Percentiles rank a stretch among this genome's conserved stretches.
Conservation (phyloP, 2,797 vertebrate species). For the Lycodopsis pacificus region DNA sequence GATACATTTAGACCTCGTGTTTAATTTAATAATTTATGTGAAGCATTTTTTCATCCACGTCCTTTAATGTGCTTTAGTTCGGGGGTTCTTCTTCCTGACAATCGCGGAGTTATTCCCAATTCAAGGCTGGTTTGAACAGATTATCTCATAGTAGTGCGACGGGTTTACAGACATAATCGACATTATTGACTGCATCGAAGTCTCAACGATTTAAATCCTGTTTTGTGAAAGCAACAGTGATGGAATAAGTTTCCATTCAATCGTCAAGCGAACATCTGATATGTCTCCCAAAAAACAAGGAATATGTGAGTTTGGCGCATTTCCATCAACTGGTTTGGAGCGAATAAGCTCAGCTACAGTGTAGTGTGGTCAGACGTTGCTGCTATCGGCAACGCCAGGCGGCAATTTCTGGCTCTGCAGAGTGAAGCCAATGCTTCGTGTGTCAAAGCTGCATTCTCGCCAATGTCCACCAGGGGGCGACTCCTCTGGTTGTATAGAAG, state of each 20-base stretch:
- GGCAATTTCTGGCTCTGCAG: no score
- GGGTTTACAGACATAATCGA: neutral
- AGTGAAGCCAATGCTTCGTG: neutral
- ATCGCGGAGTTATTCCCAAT: no score
- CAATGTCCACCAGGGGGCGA: neutral
- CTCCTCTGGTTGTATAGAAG: neutral
- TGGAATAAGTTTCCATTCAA: no score
- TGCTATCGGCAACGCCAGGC: no score
- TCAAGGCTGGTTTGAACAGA: no score
- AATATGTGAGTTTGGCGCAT: no score
- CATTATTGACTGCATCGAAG: neutral
- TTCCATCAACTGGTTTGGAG: no score
- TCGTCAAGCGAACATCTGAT: neutral
- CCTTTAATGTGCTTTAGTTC: neutral
- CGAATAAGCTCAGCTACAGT: no score
- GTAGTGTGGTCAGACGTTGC: no score
- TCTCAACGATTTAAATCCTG: neutral
- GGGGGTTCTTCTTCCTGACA: neutral
- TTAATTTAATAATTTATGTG: neutral
- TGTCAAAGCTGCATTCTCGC: neutral
- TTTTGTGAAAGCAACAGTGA: no score
- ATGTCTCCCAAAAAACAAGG: no score
- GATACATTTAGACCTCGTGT: neutral
- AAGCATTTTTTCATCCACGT: neutral
- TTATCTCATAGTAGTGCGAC: no score